A percentile compares a stretch with the other conserved stretches of the same genome.
These are phyloP conservation scores for Malacoraja senta DNA, from an alignment of 2,797 vertebrate genomes.

Conservation along the genomic window DNA sequence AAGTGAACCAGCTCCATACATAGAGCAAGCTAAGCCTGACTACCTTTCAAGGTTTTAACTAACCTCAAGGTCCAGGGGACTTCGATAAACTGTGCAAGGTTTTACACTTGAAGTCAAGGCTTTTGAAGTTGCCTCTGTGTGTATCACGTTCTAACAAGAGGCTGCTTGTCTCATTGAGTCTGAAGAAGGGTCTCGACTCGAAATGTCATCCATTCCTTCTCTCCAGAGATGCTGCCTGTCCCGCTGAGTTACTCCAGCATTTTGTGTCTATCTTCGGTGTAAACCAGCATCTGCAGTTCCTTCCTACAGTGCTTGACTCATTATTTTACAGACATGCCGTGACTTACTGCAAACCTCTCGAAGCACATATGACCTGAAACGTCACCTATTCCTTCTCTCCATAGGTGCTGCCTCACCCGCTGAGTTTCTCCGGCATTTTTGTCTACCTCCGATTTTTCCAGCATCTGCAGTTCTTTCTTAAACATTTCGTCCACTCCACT, in stretches of 20 bases:
- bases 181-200: too few species aligned
- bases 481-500: too few species aligned
- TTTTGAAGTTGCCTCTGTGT: not conserved
- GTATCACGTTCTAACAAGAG: not conserved
- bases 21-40: not conserved
- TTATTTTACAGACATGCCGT: not conserved
- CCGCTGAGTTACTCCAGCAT: too few species aligned
- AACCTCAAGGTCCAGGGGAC: slow-evolving; percentile 16
- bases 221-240: too few species aligned
- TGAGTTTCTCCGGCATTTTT: too few species aligned
- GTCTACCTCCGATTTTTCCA: too few species aligned
- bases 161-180: not conserved
- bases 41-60: not conserved
- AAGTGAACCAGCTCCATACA: not conserved
- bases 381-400: too few species aligned
- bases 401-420: too few species aligned
- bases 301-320: not conserved
- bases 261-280: too few species aligned
- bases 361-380: not conserved
- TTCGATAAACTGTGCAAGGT: slow-evolving; percentile 1
- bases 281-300: too few species aligned
- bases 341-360: not conserved
- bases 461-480: too few species aligned
- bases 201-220: too few species aligned
- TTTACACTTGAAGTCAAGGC: slow-evolving; percentile 14